Evolutionary conservation across 2,888 invertebrate species (phyloP).

Genomic region (Diabrotica balteata): DNA sequence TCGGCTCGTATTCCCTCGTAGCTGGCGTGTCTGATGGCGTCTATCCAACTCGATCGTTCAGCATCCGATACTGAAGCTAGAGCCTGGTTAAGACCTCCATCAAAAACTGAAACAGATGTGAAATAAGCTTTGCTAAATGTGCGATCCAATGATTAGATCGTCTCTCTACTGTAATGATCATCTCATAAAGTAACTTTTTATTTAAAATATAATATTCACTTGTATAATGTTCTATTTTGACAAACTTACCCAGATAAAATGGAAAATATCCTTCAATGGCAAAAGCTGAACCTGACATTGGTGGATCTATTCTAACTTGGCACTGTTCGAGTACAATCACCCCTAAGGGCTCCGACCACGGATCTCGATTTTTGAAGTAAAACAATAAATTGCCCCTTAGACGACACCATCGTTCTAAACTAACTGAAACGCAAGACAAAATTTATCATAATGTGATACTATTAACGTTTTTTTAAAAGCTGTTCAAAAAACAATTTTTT

Average conservation of each 20-base stretch:
- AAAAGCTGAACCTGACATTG: constrained; percentile 65
- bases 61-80: constrained; percentile 80
- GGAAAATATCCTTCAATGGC: constrained; percentile 79
- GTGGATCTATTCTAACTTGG: constrained; percentile 73
- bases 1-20: constrained; percentile 83
- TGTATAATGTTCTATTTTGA: not conserved
- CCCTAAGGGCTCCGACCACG: constrained; percentile 87
- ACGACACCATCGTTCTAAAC: constrained; percentile 86
- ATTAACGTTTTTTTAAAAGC: no score
- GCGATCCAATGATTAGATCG: no score
- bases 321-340: constrained; percentile 90
- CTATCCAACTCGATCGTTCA: constrained; percentile 87
- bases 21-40: constrained; percentile 83
- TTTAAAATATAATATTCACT: not conserved
- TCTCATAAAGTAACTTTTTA: no score
- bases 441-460: not conserved
- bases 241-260: constrained; percentile 76
- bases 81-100: constrained; percentile 81
- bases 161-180: no score
- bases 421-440: constrained; percentile 65
- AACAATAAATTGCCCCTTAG: constrained; percentile 92
- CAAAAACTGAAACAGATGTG: constrained; percentile 70
- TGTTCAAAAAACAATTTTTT: no score
- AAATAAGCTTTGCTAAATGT: not conserved
- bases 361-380: constrained; percentile 89